Evolutionary conservation across 2,888 invertebrate species (phyloP).

Genomic region (Dusona sp.): DNA sequence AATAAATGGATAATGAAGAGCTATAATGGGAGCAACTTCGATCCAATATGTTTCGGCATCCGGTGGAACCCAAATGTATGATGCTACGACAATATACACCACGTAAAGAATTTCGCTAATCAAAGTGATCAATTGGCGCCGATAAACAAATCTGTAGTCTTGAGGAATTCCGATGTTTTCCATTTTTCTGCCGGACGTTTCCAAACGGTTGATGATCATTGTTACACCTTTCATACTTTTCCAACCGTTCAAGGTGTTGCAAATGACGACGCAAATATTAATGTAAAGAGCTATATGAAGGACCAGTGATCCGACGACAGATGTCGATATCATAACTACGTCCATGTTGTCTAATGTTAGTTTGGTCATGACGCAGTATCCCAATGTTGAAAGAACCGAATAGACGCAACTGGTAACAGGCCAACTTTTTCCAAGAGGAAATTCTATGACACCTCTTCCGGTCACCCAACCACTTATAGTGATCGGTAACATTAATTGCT

Average conservation of each 20-base stretch:
- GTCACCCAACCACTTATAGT: slow-evolving; percentile 62
- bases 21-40: slow-evolving; percentile 19
- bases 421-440: slow-evolving; percentile 66
- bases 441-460: slow-evolving; percentile 70
- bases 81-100: not conserved
- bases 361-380: slow-evolving; percentile 27
- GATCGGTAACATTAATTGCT: slow-evolving; percentile 54
- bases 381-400: slow-evolving; percentile 42
- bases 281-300: slow-evolving; percentile 58
- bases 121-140: slow-evolving; percentile 14
- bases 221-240: slow-evolving; percentile 51
- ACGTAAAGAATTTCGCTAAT: not conserved
- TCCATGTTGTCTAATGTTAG: slow-evolving; percentile 24
- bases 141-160: slow-evolving; percentile 43
- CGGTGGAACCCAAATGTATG: not conserved
- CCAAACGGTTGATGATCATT: slow-evolving; percentile 46
- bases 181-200: slow-evolving; percentile 64
- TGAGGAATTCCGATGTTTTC: slow-evolving; percentile 70
- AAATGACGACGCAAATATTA: slow-evolving; percentile 58
- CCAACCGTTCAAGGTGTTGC: slow-evolving; percentile 61
- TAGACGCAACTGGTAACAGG: slow-evolving; percentile 66
- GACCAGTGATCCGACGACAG: slow-evolving; percentile 37
- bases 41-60: not conserved
- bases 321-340: not conserved
- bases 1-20: slow-evolving; percentile 59